Evolutionary conservation across 2,888 invertebrate species (phyloP).

Genomic region (Chalcosyrphus nemorum): DNA sequence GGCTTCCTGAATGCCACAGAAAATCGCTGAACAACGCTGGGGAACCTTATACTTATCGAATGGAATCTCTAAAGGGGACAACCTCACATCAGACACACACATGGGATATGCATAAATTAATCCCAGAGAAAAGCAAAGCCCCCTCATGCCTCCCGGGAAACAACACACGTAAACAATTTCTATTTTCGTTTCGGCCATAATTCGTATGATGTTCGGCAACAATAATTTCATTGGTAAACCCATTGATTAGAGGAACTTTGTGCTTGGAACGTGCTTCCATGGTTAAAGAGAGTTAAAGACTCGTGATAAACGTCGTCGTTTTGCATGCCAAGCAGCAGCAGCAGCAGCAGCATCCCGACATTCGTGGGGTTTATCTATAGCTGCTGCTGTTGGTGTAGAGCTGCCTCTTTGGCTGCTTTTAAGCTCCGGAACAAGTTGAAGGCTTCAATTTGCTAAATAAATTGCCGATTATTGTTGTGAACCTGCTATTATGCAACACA

Average conservation of each 20-base stretch:
- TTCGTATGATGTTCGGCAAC: conserved; percentile 53
- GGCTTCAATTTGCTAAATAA: conserved; percentile 70
- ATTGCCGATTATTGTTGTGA: conserved; percentile 68
- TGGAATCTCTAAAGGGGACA: conserved; percentile 35
- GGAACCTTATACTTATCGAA: conserved; percentile 52
- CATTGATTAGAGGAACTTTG: conserved; percentile 68
- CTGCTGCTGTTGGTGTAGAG: neutral
- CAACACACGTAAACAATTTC: conserved; percentile 53
- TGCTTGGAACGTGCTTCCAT: conserved; percentile 67
- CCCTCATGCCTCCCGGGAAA: neutral
- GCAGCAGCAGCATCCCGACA: conserved; percentile 31
- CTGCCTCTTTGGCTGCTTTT: conserved; percentile 22
- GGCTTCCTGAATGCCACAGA: conserved; percentile 62
- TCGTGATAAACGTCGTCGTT: conserved; percentile 69
- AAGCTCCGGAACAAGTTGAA: conserved; percentile 70
- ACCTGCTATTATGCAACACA: conserved; percentile 66
- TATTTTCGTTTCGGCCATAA: conserved; percentile 50
- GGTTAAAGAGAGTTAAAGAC: conserved; percentile 53
- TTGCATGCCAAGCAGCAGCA: conserved; percentile 51
- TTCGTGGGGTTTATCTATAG: conserved; percentile 2
- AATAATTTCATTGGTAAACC: conserved; percentile 66
- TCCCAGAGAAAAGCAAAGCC: conserved; percentile 8
- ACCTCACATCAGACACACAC: conserved; percentile 3
- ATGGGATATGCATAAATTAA: conserved; percentile 43
- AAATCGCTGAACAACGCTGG: conserved; percentile 1